Base-by-base conservation (phyloP, 2,113 vertebrate genomes). In the Monopterus albus region DNA sequence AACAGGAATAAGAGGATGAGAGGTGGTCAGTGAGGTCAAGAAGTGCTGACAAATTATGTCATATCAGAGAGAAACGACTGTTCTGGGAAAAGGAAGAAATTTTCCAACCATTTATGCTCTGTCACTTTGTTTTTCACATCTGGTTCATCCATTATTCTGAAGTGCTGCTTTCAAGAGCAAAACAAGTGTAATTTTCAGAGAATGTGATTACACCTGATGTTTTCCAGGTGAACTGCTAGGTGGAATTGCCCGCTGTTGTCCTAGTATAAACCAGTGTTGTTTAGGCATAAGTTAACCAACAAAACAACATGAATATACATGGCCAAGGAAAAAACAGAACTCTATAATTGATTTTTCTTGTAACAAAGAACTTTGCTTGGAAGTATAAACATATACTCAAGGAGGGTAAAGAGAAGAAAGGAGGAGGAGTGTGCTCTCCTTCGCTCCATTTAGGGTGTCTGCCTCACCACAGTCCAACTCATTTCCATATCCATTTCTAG, bases 361-460 rank as follows among this genome's bases (percentile, higher is more conserved):
- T 39, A 18, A 40, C 43, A 47, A 80, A 66, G n/a, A 52, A 57
- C 36, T 45, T 62, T 49, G 42, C 72, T 35, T 66, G 50, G 50
- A 74, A 67, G 43, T 25, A 59, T 66, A 68, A 75, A 82, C 81
- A 21, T 69, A n/a, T 20, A 5, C 45, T 64, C 4, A 20, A 36
- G 45, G 4, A 63, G 25, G 20, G 38, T 49, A 50, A 51, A 61
- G 29, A 28, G 45, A 40, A 18, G 29, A 35, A 42, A 64, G 59
- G 79, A 61, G 70, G 55, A 47, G 63, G 63, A 69, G 74, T 0
- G 23, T 0, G 7, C 47, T 39, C 18, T 68, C 25, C 49, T 58
- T 82, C 33, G 14, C 82, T 85, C 88, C 89, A 84, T 89, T 78
- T 88, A 89, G 58, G 83, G 89, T 68, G 49, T 79, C 42, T 47